phyloP scores from a whole-genome alignment of 2,797 vertebrate genomes.

The Falco peregrinus region DNA sequence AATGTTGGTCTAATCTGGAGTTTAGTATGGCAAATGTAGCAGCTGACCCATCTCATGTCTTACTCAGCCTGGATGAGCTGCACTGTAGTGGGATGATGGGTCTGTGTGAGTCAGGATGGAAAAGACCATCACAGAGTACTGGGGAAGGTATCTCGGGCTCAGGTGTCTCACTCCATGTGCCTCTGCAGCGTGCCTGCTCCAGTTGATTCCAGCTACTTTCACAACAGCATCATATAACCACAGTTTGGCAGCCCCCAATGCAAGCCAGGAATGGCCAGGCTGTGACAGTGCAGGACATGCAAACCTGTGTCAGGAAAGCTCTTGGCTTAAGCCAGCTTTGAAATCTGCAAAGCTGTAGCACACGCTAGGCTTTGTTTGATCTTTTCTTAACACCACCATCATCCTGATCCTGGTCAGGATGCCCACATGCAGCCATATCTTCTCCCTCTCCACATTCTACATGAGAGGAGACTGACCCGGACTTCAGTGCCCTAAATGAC shows the following conservation, averaged over 20 bases:
- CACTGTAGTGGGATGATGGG: accelerated
- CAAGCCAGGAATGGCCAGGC: neutral
- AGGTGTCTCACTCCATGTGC: neutral
- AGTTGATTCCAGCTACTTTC: neutral
- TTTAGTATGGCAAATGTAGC: neutral
- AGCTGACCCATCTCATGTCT: neutral
- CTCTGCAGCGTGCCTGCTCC: neutral
- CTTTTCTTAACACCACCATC: neutral
- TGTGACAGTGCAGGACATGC: neutral
- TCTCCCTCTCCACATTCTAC: neutral
- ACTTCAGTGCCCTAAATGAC: neutral
- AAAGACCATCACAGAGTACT: neutral
- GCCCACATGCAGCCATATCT: neutral
- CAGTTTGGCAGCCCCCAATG: neutral
- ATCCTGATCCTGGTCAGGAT: neutral
- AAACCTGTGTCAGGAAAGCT: neutral
- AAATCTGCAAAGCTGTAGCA: neutral
- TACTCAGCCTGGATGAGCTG: neutral
- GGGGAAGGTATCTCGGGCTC: neutral
- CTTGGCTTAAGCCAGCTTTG: neutral
- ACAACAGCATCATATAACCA: accelerated
- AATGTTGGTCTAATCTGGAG: neutral
- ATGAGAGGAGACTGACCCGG: neutral
- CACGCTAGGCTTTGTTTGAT: neutral
- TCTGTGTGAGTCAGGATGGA: neutral